Conservation (phyloP, 2,113 vertebrate genomes). For the Microcebus griseorufus region DNA sequence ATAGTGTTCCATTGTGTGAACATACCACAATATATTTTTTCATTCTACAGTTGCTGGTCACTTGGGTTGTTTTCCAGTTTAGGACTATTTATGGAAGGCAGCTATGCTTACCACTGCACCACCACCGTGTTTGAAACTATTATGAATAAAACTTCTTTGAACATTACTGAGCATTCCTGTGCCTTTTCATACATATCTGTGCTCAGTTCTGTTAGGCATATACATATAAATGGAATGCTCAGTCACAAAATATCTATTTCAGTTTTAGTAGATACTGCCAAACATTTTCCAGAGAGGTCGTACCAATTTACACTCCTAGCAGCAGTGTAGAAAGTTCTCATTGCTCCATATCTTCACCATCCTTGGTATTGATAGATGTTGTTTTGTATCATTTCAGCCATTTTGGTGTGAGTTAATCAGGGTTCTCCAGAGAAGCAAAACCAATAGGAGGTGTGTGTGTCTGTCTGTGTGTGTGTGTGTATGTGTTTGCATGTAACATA, state of each 20-base stretch:
- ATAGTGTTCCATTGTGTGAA: not conserved
- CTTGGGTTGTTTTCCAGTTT: not conserved
- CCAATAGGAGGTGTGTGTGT: not conserved
- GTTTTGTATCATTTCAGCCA: not conserved
- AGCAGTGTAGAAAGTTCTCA: not conserved
- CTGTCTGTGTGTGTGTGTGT: too few relatives aligned
- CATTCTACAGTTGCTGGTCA: not conserved
- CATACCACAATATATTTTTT: not conserved
- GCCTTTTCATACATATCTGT: not conserved
- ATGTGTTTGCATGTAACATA: not conserved
- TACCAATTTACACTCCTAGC: not conserved
- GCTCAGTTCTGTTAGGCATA: not conserved
- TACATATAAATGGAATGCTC: not conserved
- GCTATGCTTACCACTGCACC: slow-evolving; percentile 90
- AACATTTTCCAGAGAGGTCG: not conserved
- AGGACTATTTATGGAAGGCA: slow-evolving; percentile 81
- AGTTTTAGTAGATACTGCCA: not conserved
- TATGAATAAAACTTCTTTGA: not conserved
- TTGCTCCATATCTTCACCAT: not conserved
- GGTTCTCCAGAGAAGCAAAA: not conserved
- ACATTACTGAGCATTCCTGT: not conserved
- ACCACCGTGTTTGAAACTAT: slow-evolving; percentile 79
- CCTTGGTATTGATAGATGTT: not conserved
- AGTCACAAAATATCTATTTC: not conserved
- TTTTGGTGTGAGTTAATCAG: not conserved